These are phyloP conservation scores for Acanthurus tractus DNA, from an alignment of 2,797 vertebrate species.

Conservation along the genomic window DNA sequence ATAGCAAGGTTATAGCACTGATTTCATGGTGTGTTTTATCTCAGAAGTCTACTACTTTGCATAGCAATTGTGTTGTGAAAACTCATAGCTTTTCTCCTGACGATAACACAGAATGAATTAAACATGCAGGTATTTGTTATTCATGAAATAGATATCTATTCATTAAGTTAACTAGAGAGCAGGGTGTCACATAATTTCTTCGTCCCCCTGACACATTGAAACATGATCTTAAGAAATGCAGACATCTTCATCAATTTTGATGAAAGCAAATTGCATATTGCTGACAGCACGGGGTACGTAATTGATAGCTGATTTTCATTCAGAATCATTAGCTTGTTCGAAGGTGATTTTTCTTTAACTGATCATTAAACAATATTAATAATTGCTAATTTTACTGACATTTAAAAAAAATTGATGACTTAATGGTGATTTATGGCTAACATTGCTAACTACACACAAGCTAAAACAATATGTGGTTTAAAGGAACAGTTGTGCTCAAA, in stretches of 20 bases:
- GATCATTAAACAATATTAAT: neutral
- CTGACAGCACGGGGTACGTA: constrained; percentile 12
- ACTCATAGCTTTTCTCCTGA: constrained; percentile 25
- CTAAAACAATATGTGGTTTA: neutral
- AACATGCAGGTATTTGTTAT: constrained; percentile 52
- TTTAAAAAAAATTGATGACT: neutral
- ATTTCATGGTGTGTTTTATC: constrained; percentile 35
- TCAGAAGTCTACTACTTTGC: constrained; percentile 44
- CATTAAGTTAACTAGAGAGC: constrained; percentile 29
- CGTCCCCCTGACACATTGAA: constrained; percentile 12
- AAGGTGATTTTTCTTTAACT: neutral
- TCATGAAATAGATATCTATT: constrained; percentile 20
- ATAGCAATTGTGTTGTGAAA: constrained; percentile 46
- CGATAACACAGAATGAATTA: constrained; percentile 46
- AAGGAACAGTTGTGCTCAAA: neutral
- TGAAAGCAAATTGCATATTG: constrained; percentile 29
- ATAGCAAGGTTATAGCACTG: constrained; percentile 54
- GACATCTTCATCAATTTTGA: constrained; percentile 27
- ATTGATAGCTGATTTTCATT: constrained; percentile 10
- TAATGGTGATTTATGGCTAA: neutral
- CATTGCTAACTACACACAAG: neutral
- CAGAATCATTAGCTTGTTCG: neutral
- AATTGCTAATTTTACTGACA: neutral
- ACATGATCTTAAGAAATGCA: constrained; percentile 32
- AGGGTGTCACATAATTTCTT: constrained; percentile 9